phyloP scores from a whole-genome alignment of 2,113 vertebrate species.

The Ptychochromis oligacanthus region DNA sequence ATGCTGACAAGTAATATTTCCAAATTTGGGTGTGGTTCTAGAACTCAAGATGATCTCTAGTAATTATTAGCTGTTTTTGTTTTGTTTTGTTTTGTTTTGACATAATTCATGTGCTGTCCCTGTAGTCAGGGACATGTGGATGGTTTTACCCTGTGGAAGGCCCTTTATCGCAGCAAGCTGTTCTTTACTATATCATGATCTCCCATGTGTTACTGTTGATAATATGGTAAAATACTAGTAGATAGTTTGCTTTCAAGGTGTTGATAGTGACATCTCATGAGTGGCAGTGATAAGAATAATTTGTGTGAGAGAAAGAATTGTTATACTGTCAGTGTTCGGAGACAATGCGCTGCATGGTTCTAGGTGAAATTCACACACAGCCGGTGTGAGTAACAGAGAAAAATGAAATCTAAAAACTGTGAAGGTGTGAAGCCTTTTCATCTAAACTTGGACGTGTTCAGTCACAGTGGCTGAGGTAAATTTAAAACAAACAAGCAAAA shows the following conservation, averaged over 20 bases:
- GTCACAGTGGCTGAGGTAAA: slow-evolving; percentile 20
- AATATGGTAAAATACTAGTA: neutral
- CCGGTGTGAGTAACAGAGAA: slow-evolving; percentile 2
- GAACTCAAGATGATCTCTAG: too few species aligned
- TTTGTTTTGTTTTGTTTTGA: too few species aligned
- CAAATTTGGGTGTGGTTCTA: too few species aligned
- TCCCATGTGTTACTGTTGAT: neutral
- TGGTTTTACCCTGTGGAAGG: neutral
- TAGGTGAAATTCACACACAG: slow-evolving; percentile 37
- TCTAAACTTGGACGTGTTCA: slow-evolving; percentile 46
- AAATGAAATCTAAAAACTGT: slow-evolving; percentile 18
- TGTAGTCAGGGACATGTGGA: too few species aligned
- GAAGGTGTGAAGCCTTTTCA: slow-evolving; percentile 43
- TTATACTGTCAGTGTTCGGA: slow-evolving; percentile 15
- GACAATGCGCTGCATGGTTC: neutral
- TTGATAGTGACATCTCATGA: neutral
- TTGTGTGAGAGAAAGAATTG: neutral
- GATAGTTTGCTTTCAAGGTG: too few species aligned
- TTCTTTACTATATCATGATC: neutral
- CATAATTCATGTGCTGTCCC: too few species aligned
- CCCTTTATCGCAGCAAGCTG: neutral
- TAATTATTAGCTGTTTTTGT: too few species aligned
- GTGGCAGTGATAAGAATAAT: neutral
- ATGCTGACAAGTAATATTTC: too few species aligned
- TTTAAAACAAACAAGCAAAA: slow-evolving; percentile 44